These are phyloP conservation scores for Sussaba pulchella DNA, from an alignment of 2,888 invertebrate genomes.

Conservation along the genomic window DNA sequence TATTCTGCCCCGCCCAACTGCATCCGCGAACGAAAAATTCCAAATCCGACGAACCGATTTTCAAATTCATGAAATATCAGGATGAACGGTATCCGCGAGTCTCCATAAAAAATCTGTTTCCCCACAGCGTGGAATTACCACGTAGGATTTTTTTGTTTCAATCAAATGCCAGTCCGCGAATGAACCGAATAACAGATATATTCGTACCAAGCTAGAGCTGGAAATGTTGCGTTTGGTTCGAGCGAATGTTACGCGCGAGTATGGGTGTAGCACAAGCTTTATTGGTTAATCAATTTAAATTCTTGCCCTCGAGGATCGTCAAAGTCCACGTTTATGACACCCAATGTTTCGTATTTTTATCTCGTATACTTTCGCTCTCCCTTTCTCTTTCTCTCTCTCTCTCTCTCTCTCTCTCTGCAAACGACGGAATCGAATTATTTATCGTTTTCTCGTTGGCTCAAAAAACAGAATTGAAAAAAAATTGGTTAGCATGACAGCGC, in stretches of 20 bases:
- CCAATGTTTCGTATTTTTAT: not conserved
- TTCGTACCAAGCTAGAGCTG: not conserved
- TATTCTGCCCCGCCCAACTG: slow-evolving; percentile 8
- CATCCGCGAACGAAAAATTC: not conserved
- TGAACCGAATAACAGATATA: not conserved
- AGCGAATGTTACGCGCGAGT: not conserved
- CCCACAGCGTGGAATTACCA: too few relatives aligned
- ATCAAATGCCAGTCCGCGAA: not conserved
- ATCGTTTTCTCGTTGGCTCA: too few relatives aligned
- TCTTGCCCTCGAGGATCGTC: not conserved
- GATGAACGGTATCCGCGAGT: not conserved
- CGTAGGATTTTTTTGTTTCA: not conserved
- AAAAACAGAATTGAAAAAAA: too few relatives aligned
- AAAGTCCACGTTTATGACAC: not conserved
- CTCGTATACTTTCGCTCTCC: not conserved
- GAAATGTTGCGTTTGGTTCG: not conserved
- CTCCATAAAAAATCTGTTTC: not conserved
- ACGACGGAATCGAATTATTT: too few relatives aligned
- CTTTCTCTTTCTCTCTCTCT: not conserved
- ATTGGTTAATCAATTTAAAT: slow-evolving; percentile 24
- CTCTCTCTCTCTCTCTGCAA: too few relatives aligned
- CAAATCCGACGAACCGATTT: not conserved
- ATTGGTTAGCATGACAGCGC: too few relatives aligned
- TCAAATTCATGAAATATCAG: not conserved
- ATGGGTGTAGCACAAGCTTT: not conserved